Base-by-base conservation (phyloP, 2,113 vertebrate species). In the Cisticola juncidis region DNA sequence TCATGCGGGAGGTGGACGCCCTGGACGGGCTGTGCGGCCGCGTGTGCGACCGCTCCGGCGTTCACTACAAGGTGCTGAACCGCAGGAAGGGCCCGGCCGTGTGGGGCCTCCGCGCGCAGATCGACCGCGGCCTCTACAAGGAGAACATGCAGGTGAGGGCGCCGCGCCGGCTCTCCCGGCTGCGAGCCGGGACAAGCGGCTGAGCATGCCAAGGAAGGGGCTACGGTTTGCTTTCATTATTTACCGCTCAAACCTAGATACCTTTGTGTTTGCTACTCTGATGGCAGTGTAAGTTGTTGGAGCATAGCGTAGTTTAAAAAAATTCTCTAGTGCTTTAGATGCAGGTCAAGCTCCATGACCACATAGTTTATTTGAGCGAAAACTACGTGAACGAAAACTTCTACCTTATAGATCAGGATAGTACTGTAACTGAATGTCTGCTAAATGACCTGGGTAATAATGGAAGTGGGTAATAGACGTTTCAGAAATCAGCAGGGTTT, bases 11-110 rank as follows among this genome's bases (percentile, higher is more conserved):
- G 96, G 97, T 99, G 12, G 99, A 99, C 62, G 99, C 99, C 4
- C 94, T 99, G 95, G 99, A 99, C 61, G 99, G 99, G 29, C 96
- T 99, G n/a, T 99, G 99, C 80, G 98, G 98, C 35, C 97, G 99
- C 36, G 94, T 99, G 35, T 99, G 99, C 56, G 99, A 99, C 95
- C 98, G 97, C 92, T 98, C 99, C 24, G 99, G 99, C 9, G 92
- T 99, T 65, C 98, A 99, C 96, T 99, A 99, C 97, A 99, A 99
- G 81, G 98, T 99, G 84, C 95, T 99, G 79, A 99, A 99, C 97
- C 98, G 98, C 40, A 93, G 98, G 24, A 99, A 99, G 84, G 99
- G 99, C 17, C 99, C 99, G 1, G 99, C 99, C 2, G 99, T 99
- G 54, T 99, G 99, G 99, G 99, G 99, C 11, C 98, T 99, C 6